Base-by-base conservation (phyloP, 2,888 invertebrate genomes). In the Pollenia labialis region DNA sequence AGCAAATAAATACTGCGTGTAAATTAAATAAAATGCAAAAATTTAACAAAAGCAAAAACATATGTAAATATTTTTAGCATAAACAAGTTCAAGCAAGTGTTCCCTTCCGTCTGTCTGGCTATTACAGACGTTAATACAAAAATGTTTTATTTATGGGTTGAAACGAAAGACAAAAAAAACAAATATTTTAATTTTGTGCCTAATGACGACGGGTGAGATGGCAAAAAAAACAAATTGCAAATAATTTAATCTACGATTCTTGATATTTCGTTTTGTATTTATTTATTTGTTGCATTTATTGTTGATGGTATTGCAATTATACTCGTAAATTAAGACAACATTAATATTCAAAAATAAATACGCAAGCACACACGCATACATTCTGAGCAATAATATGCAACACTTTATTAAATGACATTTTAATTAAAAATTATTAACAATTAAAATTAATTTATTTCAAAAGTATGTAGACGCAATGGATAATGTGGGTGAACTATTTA, bases 381-480 rank as follows among this genome's bases (percentile, higher is more conserved):
- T 32, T 32, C 32, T 46, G 12, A 48, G n/a, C 68, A 60, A 62
- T 76, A 84, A 77, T 23, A 23, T 81, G 54, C 58, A 74, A 84
- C 81, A 84, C 68, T 79, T 81, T 82, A 68, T 79, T 84, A 56
- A 83, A 81, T 81, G 72, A 66, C 77, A 81, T 77, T 87, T 87
- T 87, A 84, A 84, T 87, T 81, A 79, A 74, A 81, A 87, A 77
- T 68, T 72, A 83, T 87, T 81, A 76, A 84, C 68, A 85, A 85
- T 80, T 74, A 75, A 80, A 74, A 85, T 68, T 74, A 79, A 85
- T 74, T 85, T 85, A 60, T 85, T 76, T 71, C 50, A 48, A 68
- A 81, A 62, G 54, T 48, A 76, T 76, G 82, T 69, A 82, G 76
- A 82, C 69, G 48, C 40, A 76, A 62, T 62, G 62, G 69, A 76